Base-by-base conservation (phyloP, 1,140 invertebrate genomes). In the Apocrypta bakeri region DNA sequence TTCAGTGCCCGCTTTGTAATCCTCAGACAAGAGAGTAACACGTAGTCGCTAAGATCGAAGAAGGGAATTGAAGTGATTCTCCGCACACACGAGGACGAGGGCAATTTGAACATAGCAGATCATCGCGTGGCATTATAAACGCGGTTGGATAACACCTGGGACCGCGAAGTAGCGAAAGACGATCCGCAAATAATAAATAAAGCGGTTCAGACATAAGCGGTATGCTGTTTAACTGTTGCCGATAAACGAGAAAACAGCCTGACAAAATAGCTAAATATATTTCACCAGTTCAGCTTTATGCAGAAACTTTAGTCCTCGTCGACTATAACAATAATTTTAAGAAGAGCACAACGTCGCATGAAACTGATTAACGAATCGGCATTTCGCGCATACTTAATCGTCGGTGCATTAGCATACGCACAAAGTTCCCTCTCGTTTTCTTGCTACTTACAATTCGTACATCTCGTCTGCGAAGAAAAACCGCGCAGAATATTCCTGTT, bases 231-330 rank as follows among this genome's bases (percentile, higher is more conserved):
- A 77, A n/a, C 64, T 77, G 74, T 77, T 64, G 61, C 1, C 74
- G 74, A 77, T 77, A 64, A 77, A 77, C 74, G 74, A 48, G 74
- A 4, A 37, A 29, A 76, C 33, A 76, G 33, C 56, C 33, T 63
- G n/a, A n/a, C n/a, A n/a, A n/a, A n/a, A n/a, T n/a, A 12, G 40
- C 40, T 42, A 9, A 1, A 42, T 48, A 11, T 48, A 48, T 2
- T 17, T 12, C 42, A n/a, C n/a, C n/a, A n/a, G n/a, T n/a, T n/a
- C n/a, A n/a, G n/a, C n/a, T n/a, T n/a, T n/a, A n/a, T n/a, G n/a
- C n/a, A n/a, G n/a, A n/a, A n/a, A n/a, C n/a, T n/a, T n/a, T n/a
- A n/a, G n/a, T n/a, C n/a, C n/a, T n/a, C n/a, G n/a, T n/a, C n/a
- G n/a, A n/a, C n/a, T n/a, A n/a, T n/a, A n/a, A n/a, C n/a, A n/a